phyloP scores from a whole-genome alignment of 2,113 vertebrate genomes.

The Seriola quinqueradiata region DNA sequence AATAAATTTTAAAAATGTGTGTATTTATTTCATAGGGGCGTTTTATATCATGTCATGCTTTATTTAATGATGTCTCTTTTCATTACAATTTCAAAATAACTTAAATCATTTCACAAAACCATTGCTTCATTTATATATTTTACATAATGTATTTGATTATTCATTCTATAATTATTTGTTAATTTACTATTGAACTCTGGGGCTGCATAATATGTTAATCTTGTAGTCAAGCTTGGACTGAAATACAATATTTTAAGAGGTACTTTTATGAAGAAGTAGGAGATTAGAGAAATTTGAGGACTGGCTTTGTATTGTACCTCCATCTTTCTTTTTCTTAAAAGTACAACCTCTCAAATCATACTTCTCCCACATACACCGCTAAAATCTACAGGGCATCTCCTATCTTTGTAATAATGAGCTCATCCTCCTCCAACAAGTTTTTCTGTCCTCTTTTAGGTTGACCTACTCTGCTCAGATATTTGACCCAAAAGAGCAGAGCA shows the following conservation, averaged over 20 bases:
- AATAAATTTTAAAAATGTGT: no score
- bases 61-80: neutral
- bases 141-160: no score
- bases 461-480: constrained; percentile 26
- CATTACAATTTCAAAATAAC: neutral
- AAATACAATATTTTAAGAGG: constrained; percentile 9
- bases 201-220: neutral
- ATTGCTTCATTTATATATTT: no score
- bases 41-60: neutral
- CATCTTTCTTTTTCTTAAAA: neutral
- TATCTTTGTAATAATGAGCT: constrained; percentile 23
- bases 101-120: no score
- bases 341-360: constrained; percentile 1
- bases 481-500: constrained; percentile 24
- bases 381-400: neutral
- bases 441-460: constrained; percentile 33
- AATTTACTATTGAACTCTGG: neutral
- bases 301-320: neutral
- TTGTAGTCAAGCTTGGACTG: neutral
- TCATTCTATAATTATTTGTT: neutral
- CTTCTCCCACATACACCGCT: constrained; percentile 6
- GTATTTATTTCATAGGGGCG: no score
- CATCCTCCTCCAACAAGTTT: constrained; percentile 29
- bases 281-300: neutral
- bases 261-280: constrained; percentile 31